Conservation (phyloP, 1,140 invertebrate genomes). For the Cephus cinctus region DNA sequence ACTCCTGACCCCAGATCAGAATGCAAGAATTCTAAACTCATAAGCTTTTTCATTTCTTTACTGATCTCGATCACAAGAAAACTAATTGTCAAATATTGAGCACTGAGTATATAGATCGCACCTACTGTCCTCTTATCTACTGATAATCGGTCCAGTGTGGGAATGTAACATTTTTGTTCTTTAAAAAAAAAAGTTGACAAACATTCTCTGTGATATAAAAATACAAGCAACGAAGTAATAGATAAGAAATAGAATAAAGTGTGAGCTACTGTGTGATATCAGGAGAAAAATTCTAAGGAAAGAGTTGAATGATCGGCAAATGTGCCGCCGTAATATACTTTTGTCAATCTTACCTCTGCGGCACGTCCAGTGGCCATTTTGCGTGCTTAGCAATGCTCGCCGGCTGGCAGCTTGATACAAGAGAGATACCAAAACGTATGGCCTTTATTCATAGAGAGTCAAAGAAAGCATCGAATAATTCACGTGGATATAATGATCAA, state of each 20-base stretch:
- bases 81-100: background rate
- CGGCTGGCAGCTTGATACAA: slow-evolving; percentile 8
- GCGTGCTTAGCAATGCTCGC: background rate
- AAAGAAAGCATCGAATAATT: slow-evolving; percentile 23
- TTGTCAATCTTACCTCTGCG: slow-evolving; percentile 23
- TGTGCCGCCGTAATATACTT: background rate
- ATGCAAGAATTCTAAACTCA: background rate
- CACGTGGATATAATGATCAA: slow-evolving; percentile 6
- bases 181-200: no score
- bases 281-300: no score
- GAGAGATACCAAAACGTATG: slow-evolving; percentile 1
- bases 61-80: slow-evolving; percentile 6
- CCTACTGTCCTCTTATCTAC: no score
- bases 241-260: no score
- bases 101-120: no score
- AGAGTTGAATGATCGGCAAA: background rate
- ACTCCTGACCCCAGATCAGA: background rate
- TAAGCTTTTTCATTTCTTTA: slow-evolving; percentile 6
- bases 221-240: no score
- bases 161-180: no score
- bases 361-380: slow-evolving; percentile 35
- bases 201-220: no score
- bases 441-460: slow-evolving; percentile 1
- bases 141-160: no score
- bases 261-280: no score